phyloP scores from a whole-genome alignment of 2,797 vertebrate genomes.

The Lagothrix lagotricha region DNA sequence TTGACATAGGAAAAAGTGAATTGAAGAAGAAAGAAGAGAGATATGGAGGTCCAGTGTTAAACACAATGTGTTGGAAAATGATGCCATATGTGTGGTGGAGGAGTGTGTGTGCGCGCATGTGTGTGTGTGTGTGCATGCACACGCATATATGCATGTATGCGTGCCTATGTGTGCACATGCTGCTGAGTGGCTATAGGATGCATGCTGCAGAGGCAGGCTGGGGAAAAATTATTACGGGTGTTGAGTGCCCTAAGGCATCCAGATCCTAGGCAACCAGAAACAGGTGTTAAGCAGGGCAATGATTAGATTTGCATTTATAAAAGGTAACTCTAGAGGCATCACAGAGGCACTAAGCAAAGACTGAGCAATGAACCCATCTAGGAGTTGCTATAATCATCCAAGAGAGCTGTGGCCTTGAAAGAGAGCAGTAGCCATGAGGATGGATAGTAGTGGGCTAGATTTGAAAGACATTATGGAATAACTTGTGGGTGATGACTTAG shows the following conservation, averaged over 20 bases:
- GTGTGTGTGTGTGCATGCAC: fast-evolving
- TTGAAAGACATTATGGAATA: neutral
- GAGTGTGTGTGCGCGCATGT: fast-evolving
- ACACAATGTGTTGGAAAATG: neutral
- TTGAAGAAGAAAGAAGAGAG: neutral
- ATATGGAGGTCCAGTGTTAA: neutral
- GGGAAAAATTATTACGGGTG: neutral
- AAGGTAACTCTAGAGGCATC: neutral
- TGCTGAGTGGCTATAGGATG: fast-evolving
- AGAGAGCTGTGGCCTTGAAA: neutral
- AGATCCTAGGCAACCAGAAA: neutral
- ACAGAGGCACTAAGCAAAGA: neutral
- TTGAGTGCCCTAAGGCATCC: neutral
- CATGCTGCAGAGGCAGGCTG: neutral
- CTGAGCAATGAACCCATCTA: neutral
- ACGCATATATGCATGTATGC: too few species aligned
- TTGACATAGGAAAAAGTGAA: neutral
- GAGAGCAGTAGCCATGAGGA: neutral
- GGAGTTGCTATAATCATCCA: neutral
- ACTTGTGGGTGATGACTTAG: neutral
- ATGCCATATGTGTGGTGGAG: fast-evolving
- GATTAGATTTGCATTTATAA: neutral
- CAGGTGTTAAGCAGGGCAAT: neutral
- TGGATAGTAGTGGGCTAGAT: neutral
- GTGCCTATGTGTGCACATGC: neutral